phyloP scores from a whole-genome alignment of 2,113 vertebrate genomes.

The Erpornis zantholeuca region DNA sequence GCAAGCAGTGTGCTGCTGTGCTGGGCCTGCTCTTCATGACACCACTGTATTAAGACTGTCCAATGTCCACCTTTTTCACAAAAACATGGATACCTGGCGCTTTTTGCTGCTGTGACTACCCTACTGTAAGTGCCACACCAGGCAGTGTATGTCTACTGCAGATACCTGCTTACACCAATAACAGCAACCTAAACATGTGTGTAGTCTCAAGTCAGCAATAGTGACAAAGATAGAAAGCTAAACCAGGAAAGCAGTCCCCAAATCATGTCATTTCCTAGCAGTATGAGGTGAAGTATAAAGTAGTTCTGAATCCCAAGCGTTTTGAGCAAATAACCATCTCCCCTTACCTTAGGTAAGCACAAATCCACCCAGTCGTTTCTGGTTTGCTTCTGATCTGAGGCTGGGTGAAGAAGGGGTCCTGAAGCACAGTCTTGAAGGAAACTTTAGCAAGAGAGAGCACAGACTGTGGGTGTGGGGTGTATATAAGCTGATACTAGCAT shows the following conservation, averaged over 20 bases:
- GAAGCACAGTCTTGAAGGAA: neutral
- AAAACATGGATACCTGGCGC: neutral
- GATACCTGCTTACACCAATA: neutral
- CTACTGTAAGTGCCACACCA: too few relatives aligned
- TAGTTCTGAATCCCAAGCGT: rapidly evolving
- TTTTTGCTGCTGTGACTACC: neutral
- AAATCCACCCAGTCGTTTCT: neutral
- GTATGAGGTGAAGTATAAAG: neutral
- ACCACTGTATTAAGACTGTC: too few relatives aligned
- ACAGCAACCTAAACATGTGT: rapidly evolving
- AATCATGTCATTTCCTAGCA: neutral
- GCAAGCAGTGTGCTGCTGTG: neutral
- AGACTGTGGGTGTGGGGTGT: neutral
- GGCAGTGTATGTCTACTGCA: neutral
- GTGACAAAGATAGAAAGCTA: neutral
- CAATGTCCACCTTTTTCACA: neutral
- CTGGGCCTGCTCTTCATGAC: neutral
- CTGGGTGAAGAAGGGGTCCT: neutral
- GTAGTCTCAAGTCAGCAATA: neutral
- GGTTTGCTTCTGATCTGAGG: neutral
- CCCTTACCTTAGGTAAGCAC: neutral
- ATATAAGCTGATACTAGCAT: neutral
- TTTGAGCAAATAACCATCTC: neutral
- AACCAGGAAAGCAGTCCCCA: neutral
- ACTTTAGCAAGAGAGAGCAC: neutral